Evolutionary conservation across 2,113 vertebrate species (phyloP), one percentile per base, ranked within the genome.

Genomic region (Spea bombifrons): DNA sequence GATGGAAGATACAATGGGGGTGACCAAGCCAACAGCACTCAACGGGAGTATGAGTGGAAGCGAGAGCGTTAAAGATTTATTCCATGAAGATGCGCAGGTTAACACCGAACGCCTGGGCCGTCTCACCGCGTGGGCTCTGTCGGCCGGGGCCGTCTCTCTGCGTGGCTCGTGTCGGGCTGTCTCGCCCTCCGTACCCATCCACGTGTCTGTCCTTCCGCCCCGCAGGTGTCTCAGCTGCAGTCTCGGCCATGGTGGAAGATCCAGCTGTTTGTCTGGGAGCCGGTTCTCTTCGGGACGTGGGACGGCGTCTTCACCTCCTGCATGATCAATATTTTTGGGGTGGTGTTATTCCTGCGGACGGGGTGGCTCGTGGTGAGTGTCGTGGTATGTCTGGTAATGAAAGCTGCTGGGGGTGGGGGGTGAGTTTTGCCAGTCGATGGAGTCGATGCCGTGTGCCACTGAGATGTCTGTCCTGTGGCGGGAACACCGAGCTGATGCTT

Each of bases 311-410:
- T 99, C 83, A 99, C 97, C 3, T 97, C 97, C 75, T 99, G 97
- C 85, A 97, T 99, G 96, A 99, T 99, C 91, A 99, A 99, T 86
- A 99, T 99, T 83, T 99, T 99, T 78, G 97, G 97, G 30, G 97
- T 99, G 16, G 96, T 99, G 76, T 92, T 99, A 52, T 99, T 99
- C 83, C 88, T 99, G 69, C 93, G 97, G 74, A 98, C 97, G 0
- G 97, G 97, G 64, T 99, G 94, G 94, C 91, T 99, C 0, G 97
- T 99, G 94, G 97, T 98, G 75, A 93, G 94, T 82, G 81, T 30
- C 30, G 30, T 30, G 30, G 2, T 30, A 30, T 2, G 30, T 30
- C 30, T 30, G 2, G 30, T 30, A 2, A 30, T 30, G 30, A 30
- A 30, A 30, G 30, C 30, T 30, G 30, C 30, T 30, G 30, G 30